Base-by-base conservation (phyloP, 2,888 invertebrate species). In the Mechanitis messenoides region DNA sequence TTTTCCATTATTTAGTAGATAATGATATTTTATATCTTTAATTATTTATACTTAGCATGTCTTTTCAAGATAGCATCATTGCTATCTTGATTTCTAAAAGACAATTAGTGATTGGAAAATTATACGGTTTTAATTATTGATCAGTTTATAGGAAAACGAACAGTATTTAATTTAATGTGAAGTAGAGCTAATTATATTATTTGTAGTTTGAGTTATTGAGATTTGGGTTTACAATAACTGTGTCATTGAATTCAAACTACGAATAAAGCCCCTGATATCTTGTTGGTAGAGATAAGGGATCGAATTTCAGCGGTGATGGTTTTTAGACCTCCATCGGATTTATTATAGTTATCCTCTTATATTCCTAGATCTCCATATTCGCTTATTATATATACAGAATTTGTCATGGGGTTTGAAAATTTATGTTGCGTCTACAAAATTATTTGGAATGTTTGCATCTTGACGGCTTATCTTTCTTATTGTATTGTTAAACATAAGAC, bases 401-500 rank as follows among this genome's bases (percentile, higher is more conserved):
- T 83, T 90, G 89, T 88, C 72, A 89, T 90, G 90, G 90, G 90
- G 90, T 90, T 90, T 90, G 90, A 89, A 74, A 78, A 81, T 85
- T 86, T 86, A 80, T 81, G 80, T 88, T 85, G 80, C 81, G 78
- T 81, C 79, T 75, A 76, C 71, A 77, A 77, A 50, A 78, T 85
- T 77, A 79, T 84, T 84, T 85, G 85, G 89, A 88, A 89, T 88
- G 88, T 88, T 85, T 88, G 90, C 90, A 90, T 90, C 90, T 90
- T 90, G 90, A 90, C 90, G 88, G 88, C 88, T 90, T 87, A 85
- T 85, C 81, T 88, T 86, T 84, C 76, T 76, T 77, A 74, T 74
- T 66, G 79, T 76, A 76, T 76, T 70, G 63, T 77, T 80, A 75
- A 76, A 73, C 77, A 71, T 84, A 83, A 80, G 80, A 75, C 75